Percentiles rank a stretch among this genome's conserved stretches.
These are phyloP conservation scores for Pteria penguin DNA, from an alignment of 2,888 invertebrate genomes.

Conservation along the genomic window DNA sequence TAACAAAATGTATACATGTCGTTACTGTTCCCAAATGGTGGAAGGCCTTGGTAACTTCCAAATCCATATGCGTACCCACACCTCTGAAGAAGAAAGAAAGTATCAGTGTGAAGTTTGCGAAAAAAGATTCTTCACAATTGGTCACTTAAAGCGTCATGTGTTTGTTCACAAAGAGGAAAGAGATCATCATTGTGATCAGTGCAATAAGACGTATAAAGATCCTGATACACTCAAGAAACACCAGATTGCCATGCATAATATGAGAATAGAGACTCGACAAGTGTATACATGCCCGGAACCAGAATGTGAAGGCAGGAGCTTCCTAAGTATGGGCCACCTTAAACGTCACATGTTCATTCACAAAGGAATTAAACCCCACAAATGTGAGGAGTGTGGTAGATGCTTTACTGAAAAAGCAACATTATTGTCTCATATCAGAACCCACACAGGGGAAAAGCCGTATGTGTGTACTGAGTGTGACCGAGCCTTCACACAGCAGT, in stretches of 20 bases:
- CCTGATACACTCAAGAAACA: slow-evolving; percentile 32
- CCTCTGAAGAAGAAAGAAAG: slow-evolving; percentile 28
- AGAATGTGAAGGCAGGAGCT: slow-evolving; percentile 18
- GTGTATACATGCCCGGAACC: slow-evolving; percentile 13
- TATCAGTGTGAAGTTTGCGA: slow-evolving; percentile 30
- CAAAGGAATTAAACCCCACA: slow-evolving; percentile 25
- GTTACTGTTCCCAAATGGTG: slow-evolving; percentile 26
- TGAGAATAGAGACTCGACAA: slow-evolving; percentile 9
- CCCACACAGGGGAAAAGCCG: slow-evolving; percentile 28
- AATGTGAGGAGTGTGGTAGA: slow-evolving; percentile 22
- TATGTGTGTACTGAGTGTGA: slow-evolving; percentile 21
- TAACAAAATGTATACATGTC: slow-evolving; percentile 27
- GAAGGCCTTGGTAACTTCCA: slow-evolving; percentile 28
- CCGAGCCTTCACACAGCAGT: slow-evolving; percentile 13
- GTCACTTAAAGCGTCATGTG: slow-evolving; percentile 35
- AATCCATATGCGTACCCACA: slow-evolving; percentile 30
- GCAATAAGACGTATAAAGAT: slow-evolving; percentile 36
- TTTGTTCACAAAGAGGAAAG: slow-evolving; percentile 25
- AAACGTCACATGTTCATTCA: slow-evolving; percentile 22
- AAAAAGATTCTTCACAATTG: slow-evolving; percentile 30
- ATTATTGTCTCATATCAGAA: slow-evolving; percentile 16
- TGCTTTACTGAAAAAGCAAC: slow-evolving; percentile 25
- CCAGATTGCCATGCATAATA: slow-evolving; percentile 21
- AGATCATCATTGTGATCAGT: slow-evolving; percentile 29
- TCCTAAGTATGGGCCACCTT: slow-evolving; percentile 26